Percentiles rank a stretch among this genome's conserved stretches.
These are phyloP conservation scores for Dinomys branickii DNA, from an alignment of 2,113 vertebrate species.

Conservation along the genomic window DNA sequence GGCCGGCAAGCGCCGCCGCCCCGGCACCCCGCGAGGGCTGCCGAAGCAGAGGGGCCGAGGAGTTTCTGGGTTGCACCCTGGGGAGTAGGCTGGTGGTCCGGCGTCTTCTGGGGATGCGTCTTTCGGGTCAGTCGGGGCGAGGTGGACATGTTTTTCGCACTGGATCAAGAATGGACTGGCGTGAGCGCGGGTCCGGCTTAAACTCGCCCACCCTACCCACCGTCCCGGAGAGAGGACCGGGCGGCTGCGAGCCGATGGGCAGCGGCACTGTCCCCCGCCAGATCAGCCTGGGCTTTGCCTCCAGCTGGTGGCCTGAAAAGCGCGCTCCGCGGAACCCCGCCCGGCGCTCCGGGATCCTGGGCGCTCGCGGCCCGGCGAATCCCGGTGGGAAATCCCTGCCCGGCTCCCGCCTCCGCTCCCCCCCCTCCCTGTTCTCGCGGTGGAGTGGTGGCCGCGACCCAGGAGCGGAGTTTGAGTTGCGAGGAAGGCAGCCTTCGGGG, in stretches of 20 bases:
- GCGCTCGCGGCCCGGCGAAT: constrained; percentile 23
- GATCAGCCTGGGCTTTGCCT: neutral
- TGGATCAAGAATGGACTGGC: neutral
- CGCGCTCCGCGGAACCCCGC: neutral
- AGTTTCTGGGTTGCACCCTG: neutral
- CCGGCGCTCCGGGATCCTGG: constrained; percentile 13
- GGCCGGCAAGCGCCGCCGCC: neutral
- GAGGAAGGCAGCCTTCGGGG: neutral
- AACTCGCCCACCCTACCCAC: neutral
- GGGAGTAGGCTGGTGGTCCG: neutral
- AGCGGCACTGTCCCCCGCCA: neutral
- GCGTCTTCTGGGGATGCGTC: neutral
- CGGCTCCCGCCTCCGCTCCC: constrained; percentile 24
- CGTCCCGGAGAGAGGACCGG: neutral
- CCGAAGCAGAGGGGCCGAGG: neutral
- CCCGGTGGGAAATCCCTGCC: constrained; percentile 76
- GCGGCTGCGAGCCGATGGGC: neutral
- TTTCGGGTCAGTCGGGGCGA: neutral
- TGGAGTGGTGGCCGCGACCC: neutral
- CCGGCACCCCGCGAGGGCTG: neutral
- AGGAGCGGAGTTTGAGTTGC: neutral
- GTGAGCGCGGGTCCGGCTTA: neutral
- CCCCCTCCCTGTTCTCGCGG: neutral
- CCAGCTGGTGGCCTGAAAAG: neutral
- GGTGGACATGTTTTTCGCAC: neutral